Evolutionary conservation across 2,113 vertebrate species (phyloP).

Genomic region (Capricornis sumatraensis): DNA sequence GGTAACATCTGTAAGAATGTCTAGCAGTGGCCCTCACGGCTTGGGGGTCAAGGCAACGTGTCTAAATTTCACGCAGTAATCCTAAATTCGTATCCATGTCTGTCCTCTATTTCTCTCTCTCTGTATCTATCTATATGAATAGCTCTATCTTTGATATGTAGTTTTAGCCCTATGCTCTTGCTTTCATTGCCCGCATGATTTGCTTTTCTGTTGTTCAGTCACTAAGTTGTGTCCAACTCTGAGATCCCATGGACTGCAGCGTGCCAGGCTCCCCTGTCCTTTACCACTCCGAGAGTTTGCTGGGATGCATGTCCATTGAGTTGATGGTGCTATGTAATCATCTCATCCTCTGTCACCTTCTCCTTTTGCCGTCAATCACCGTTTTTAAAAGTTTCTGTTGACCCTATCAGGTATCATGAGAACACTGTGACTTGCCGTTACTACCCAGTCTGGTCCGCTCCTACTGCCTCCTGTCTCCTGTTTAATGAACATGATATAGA

Average conservation of each 20-base stretch:
- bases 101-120: background rate
- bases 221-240: background rate
- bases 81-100: background rate
- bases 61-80: background rate
- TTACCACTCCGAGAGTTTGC: background rate
- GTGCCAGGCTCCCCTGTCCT: background rate
- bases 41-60: background rate
- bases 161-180: background rate
- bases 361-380: background rate
- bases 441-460: background rate
- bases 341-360: background rate
- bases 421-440: background rate
- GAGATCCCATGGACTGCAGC: accelerated
- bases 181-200: background rate
- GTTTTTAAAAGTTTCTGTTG: background rate
- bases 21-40: background rate
- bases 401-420: background rate
- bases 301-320: background rate
- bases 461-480: background rate
- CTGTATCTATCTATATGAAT: background rate
- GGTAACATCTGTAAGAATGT: background rate
- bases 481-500: background rate
- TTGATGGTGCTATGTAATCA: background rate
- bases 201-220: background rate
- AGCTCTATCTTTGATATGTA: background rate